These are phyloP conservation scores for Acipenser ruthenus DNA, from an alignment of 2,797 vertebrate genomes.

Conservation along the genomic window DNA sequence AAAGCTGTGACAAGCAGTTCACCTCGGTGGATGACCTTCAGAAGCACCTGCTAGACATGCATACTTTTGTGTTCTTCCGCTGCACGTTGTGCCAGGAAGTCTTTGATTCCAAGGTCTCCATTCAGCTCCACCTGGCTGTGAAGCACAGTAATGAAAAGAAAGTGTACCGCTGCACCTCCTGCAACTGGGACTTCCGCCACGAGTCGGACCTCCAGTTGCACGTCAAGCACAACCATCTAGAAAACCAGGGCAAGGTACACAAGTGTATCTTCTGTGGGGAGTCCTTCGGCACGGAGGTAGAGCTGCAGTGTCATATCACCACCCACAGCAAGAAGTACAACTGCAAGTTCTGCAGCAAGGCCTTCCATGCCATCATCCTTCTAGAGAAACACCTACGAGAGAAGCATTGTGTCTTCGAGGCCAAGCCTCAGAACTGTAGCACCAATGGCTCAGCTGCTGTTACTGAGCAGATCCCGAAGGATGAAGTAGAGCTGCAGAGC, in stretches of 20 bases:
- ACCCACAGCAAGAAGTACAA: constrained; percentile 97
- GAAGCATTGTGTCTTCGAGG: constrained; percentile 94
- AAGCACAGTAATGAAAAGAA: constrained; percentile 98
- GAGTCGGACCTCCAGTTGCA: constrained; percentile 92
- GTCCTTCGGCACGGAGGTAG: constrained; percentile 93
- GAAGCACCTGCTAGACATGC: constrained; percentile 96
- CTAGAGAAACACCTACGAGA: constrained; percentile 91
- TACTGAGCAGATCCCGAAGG: constrained; percentile 77
- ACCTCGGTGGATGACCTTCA: constrained; percentile 93
- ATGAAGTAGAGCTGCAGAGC: constrained; percentile 82
- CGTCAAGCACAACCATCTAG: constrained; percentile 92
- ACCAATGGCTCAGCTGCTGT: constrained; percentile 72
- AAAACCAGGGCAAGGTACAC: constrained; percentile 88
- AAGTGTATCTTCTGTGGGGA: constrained; percentile 96
- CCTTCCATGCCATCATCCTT: constrained; percentile 89
- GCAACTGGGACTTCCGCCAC: constrained; percentile 94
- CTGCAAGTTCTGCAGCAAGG: constrained; percentile 97
- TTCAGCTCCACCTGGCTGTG: constrained; percentile 92
- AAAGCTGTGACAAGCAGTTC: constrained; percentile 98
- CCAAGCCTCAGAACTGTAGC: constrained; percentile 84
- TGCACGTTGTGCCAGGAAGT: constrained; percentile 97
- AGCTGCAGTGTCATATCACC: constrained; percentile 96
- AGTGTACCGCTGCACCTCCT: constrained; percentile 90
- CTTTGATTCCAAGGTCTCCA: constrained; percentile 95
- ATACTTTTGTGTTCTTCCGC: constrained; percentile 95